phyloP scores from a whole-genome alignment of 2,888 invertebrate species.

The Pasiphila rectangulata region DNA sequence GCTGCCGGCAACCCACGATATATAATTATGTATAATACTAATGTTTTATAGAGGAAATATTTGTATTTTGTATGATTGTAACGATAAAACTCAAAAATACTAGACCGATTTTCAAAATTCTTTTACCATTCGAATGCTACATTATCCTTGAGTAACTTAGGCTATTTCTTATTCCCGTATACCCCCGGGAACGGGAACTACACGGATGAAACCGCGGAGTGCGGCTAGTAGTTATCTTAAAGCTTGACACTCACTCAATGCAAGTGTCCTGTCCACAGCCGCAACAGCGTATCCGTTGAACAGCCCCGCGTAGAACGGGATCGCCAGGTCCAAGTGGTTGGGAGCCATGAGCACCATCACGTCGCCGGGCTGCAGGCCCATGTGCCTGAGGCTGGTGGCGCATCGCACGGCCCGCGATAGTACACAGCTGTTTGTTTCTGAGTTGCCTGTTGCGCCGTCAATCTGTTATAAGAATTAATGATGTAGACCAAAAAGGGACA shows the following conservation, averaged over 20 bases:
- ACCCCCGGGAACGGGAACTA: too few relatives aligned
- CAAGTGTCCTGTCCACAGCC: constrained; percentile 54
- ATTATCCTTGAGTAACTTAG: too few relatives aligned
- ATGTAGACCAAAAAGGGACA: too few relatives aligned
- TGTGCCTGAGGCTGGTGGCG: constrained; percentile 58
- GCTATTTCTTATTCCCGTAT: too few relatives aligned
- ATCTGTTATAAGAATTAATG: constrained; percentile 43
- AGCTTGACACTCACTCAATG: constrained; percentile 43
- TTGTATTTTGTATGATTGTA: too few relatives aligned
- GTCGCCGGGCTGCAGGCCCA: constrained; percentile 63
- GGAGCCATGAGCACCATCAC: constrained; percentile 70
- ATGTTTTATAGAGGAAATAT: too few relatives aligned
- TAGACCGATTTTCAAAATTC: too few relatives aligned
- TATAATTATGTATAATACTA: too few relatives aligned
- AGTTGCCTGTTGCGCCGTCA: constrained; percentile 63
- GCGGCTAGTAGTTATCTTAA: neutral
- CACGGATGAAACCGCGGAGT: too few relatives aligned
- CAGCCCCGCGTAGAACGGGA: constrained; percentile 71
- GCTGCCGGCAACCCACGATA: too few relatives aligned
- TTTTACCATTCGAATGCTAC: too few relatives aligned
- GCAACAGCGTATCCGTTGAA: constrained; percentile 63
- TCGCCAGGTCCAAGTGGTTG: constrained; percentile 65
- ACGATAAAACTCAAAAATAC: too few relatives aligned
- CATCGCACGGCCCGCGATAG: constrained; percentile 60
- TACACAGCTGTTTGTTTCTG: constrained; percentile 60